Percentiles rank a stretch among this genome's conserved stretches.
These are phyloP conservation scores for Parotia lawesii DNA, from an alignment of 2,113 vertebrate genomes.

Conservation along the genomic window DNA sequence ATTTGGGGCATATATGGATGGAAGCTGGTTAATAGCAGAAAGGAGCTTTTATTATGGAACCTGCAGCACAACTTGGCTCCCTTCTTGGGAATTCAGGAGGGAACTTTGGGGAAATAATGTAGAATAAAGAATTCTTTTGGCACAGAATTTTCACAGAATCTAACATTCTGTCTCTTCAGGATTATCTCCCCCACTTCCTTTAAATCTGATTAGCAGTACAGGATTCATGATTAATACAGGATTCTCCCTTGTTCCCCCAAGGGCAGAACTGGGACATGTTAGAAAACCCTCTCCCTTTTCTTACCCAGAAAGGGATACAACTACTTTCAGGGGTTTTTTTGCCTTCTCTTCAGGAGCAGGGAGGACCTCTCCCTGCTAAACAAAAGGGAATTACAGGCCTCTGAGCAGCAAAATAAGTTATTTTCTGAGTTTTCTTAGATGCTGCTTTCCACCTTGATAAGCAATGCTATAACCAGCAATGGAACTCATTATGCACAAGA, in stretches of 20 bases:
- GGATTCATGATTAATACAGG: not conserved
- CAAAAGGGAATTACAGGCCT: not conserved
- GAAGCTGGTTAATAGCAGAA: not conserved
- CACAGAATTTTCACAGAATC: constrained; percentile 34
- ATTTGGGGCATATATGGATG: not conserved
- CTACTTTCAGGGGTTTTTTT: not conserved
- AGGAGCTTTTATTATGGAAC: constrained; percentile 15
- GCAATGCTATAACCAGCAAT: constrained; percentile 7
- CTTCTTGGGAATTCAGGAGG: not conserved
- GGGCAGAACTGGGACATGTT: not conserved
- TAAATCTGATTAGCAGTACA: not conserved
- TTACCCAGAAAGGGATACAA: not conserved
- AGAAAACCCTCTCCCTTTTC: not conserved
- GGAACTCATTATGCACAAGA: constrained; percentile 19
- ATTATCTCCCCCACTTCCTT: not conserved
- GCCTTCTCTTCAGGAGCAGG: not conserved
- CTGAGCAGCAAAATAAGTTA: not conserved
- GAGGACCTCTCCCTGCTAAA: not conserved
- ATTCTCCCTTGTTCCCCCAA: not conserved
- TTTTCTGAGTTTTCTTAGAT: not conserved
- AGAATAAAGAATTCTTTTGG: constrained; percentile 39
- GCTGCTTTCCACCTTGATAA: not conserved
- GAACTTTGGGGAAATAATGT: not conserved
- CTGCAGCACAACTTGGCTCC: not conserved
- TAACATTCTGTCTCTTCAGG: not conserved